Evolutionary conservation across 2,797 vertebrate species (phyloP), one percentile per base, ranked within the genome.

Genomic region (Coccyzus lansbergi): DNA sequence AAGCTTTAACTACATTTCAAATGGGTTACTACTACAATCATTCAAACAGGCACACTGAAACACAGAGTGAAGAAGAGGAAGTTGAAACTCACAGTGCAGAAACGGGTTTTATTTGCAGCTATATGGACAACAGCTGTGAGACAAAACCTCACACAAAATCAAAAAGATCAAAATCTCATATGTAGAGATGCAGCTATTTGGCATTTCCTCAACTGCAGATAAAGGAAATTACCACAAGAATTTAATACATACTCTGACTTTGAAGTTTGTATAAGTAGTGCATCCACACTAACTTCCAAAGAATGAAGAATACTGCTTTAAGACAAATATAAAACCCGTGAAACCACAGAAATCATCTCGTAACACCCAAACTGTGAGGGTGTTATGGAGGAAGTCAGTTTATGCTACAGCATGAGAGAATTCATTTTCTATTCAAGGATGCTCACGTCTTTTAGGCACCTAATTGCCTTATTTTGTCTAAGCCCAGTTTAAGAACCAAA

Each of bases 141-240:
- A 83, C 46, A 46, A 44, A 44, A 46, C 20, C 18, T 46, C 46
- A 46, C 46, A 46, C 46, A 46, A 21, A 46, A 46, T 46, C 46
- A 20, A 46, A 42, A 46, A 46, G 46, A 46, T 15, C 62, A 80
- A 65, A 49, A 74, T 44, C 58, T 75, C 20, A 22, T 22, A 49
- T 0, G 0, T 36, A 51, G 42, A 80, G 40, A 81, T 28, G 16
- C n/a, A 85, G 46, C 85, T 62, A 38, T 44, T 63, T n/a, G 51
- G 15, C 58, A 81, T 56, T 70, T 80, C 36, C 69, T 70, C 20
- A 64, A 60, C 49, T 83, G 65, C 65, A 85, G 31, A 83, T 24
- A 81, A 72, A 90, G 76, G 68, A 94, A 90, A 94, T 60, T 52
- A 80, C 34, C 72, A 78, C 15, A 58, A 40, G 4, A 89, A 92